Percentiles rank a stretch among this genome's conserved stretches.
phyloP scores from a whole-genome alignment of 2,888 invertebrate genomes.

The Drosophila imparisetae region DNA sequence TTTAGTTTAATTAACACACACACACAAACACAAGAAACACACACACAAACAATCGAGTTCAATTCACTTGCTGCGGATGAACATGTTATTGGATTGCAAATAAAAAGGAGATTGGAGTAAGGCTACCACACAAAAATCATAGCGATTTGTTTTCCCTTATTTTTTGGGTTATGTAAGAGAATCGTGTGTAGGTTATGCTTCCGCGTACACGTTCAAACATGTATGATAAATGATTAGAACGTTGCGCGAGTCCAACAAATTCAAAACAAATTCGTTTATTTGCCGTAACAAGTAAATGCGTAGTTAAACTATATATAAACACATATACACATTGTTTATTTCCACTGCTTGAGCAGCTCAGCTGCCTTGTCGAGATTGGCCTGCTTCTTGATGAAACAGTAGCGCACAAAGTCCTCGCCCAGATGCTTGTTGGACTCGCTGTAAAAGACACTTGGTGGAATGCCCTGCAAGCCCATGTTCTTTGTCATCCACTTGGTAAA shows the following conservation, averaged over 20 bases:
- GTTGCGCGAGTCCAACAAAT: not conserved
- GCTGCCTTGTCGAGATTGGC: slow-evolving; percentile 89
- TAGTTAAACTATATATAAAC: not conserved
- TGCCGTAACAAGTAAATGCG: slow-evolving; percentile 9
- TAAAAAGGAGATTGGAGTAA: slow-evolving; percentile 75
- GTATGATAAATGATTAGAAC: slow-evolving; percentile 20
- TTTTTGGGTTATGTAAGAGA: slow-evolving; percentile 55
- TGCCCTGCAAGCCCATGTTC: slow-evolving; percentile 95
- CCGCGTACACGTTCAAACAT: slow-evolving; percentile 38
- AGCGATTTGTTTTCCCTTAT: slow-evolving; percentile 22
- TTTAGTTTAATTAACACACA: slow-evolving; percentile 60
- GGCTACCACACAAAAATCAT: slow-evolving; percentile 59
- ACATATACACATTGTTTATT: slow-evolving; percentile 40
- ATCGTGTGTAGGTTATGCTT: slow-evolving; percentile 48
- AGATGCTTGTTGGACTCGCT: slow-evolving; percentile 90
- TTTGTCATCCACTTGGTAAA: slow-evolving; percentile 98
- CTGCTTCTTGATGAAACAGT: slow-evolving; percentile 97
- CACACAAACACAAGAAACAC: slow-evolving; percentile 54
- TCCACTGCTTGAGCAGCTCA: slow-evolving; percentile 88
- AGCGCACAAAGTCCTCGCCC: slow-evolving; percentile 94
- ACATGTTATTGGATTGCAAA: slow-evolving; percentile 74
- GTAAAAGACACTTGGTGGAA: slow-evolving; percentile 98
- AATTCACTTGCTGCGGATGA: slow-evolving; percentile 61
- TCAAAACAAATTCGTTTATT: slow-evolving; percentile 63
- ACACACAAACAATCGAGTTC: slow-evolving; percentile 45